A percentile compares a stretch with the other conserved stretches of the same genome.
phyloP scores from a whole-genome alignment of 2,113 vertebrate species.

The Phasianus colchicus region DNA sequence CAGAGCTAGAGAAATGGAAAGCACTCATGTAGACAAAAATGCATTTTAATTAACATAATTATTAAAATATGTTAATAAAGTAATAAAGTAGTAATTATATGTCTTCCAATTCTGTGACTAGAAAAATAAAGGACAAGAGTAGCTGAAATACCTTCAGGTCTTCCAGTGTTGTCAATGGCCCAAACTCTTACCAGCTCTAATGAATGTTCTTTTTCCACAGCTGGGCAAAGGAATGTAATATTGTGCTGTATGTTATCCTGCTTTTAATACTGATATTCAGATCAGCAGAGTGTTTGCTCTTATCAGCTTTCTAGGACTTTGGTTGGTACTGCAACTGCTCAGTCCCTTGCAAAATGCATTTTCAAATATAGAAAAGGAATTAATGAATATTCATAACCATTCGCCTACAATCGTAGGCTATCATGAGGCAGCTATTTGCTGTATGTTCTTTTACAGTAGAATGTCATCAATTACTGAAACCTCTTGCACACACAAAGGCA shows the following conservation, averaged over 20 bases:
- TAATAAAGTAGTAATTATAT: neutral
- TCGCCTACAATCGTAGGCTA: accelerated
- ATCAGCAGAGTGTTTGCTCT: neutral
- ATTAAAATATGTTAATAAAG: neutral
- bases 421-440: neutral
- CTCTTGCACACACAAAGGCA: neutral
- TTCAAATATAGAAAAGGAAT: neutral
- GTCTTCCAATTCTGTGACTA: neutral
- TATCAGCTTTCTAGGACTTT: accelerated
- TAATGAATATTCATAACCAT: neutral
- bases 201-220: neutral
- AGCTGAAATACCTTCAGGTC: neutral
- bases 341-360: neutral
- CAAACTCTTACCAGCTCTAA: neutral
- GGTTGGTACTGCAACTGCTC: neutral
- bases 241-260: neutral
- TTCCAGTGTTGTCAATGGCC: neutral
- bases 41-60: neutral
- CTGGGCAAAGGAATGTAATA: neutral
- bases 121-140: neutral
- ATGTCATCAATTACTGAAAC: conserved; percentile 10
- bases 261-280: neutral
- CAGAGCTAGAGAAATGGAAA: neutral
- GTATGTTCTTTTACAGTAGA: neutral
- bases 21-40: neutral